Evolutionary conservation across 37 sponge, comb jelly and placozoan species (phyloP).

Genomic region (Mnemiopsis leidyi): DNA sequence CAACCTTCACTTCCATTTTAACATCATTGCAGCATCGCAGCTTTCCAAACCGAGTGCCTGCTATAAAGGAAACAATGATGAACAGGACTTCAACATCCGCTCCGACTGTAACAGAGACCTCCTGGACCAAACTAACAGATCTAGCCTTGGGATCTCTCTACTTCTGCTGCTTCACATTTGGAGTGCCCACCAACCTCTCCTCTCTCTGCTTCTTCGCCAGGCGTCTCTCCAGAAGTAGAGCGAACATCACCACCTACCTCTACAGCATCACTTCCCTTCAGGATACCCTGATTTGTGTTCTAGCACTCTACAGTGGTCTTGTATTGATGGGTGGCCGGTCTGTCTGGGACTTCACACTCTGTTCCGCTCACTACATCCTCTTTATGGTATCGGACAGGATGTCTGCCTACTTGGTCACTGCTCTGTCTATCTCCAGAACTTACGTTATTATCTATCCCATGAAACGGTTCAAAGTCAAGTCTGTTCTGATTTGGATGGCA

Average conservation of each 20-base stretch:
- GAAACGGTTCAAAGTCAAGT: not conserved
- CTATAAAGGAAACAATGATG: too few relatives aligned
- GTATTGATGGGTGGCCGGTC: not conserved
- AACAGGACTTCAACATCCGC: too few relatives aligned
- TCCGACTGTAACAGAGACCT: too few relatives aligned
- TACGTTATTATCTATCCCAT: not conserved
- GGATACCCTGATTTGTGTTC: not conserved
- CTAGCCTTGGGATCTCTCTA: not conserved
- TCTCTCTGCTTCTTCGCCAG: not conserved
- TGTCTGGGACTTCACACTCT: not conserved
- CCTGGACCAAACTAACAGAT: not conserved
- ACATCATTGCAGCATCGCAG: too few relatives aligned
- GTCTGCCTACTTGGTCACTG: not conserved
- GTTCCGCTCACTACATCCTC: not conserved
- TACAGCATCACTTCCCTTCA: not conserved
- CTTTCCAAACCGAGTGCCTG: too few relatives aligned
- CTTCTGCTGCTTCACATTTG: not conserved
- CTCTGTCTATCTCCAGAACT: not conserved
- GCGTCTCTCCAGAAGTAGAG: not conserved
- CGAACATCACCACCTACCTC: not conserved
- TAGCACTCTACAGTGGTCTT: not conserved
- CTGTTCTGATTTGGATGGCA: not conserved
- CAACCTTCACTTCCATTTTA: too few relatives aligned
- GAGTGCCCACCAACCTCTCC: not conserved
- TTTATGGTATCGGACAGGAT: not conserved